Conservation (phyloP, 2,888 invertebrate species). For the Osmoderma eremita region DNA sequence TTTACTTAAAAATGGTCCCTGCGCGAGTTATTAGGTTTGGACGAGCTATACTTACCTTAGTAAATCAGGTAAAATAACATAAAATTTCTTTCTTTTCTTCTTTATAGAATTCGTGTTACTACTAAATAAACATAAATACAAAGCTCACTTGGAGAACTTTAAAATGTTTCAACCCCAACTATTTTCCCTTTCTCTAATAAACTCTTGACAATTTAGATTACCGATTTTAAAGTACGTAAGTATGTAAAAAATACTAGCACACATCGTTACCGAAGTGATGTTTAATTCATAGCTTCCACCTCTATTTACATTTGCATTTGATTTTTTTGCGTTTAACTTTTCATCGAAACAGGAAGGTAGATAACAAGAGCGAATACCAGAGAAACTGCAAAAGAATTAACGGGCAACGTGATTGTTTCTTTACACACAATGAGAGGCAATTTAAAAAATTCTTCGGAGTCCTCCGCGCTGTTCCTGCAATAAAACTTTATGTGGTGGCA, state of each 20-base stretch:
- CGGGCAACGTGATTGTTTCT: constrained; percentile 52
- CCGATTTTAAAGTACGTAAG: background rate
- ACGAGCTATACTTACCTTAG: no score
- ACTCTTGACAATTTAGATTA: background rate
- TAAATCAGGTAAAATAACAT: no score
- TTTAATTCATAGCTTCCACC: constrained; percentile 41
- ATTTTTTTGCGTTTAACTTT: constrained; percentile 39
- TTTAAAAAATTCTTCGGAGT: constrained; percentile 56
- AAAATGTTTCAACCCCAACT: no score
- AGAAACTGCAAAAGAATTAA: constrained; percentile 55
- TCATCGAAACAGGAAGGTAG: constrained; percentile 53
- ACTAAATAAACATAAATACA: no score
- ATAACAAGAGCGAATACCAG: constrained; percentile 51
- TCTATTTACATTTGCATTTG: constrained; percentile 38
- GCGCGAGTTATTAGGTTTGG: no score
- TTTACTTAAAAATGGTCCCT: no score
- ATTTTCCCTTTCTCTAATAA: no score
- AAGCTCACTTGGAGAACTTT: no score
- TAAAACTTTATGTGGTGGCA: constrained; percentile 55
- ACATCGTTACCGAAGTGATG: constrained; percentile 29
- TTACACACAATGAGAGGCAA: constrained; percentile 56
- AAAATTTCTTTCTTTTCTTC: no score
- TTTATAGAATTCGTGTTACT: no score
- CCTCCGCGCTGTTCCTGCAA: constrained; percentile 52
- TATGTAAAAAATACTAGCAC: constrained; percentile 12